Base-by-base conservation (phyloP, 2,797 vertebrate species). In the Anabacerthia variegaticeps region DNA sequence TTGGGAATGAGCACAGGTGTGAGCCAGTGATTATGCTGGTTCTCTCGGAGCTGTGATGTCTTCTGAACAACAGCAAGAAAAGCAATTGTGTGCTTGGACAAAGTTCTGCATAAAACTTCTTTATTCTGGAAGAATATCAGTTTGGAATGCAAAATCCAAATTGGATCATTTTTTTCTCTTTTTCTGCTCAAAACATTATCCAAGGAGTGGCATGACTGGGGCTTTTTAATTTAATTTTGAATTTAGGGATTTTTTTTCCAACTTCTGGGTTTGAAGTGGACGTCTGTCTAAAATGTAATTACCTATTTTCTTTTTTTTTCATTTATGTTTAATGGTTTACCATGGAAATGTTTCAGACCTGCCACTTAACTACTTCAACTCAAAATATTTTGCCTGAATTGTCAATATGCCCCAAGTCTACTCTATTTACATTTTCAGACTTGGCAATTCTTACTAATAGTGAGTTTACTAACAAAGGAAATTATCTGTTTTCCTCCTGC, bases 11-110 rank as follows among this genome's bases (percentile, higher is more conserved):
- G 44, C 21, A 74, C 72, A 63, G 67, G 37, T 51, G 54, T n/a
- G 9, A 94, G 68, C 7, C 49, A 46, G 44, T 55, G 71, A 85
- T 93, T 84, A 27, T 28, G 43, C 48, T 73, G 58, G 13, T 36
- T 91, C 24, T 59, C 36, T 17, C 3, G 30, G 76, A 81, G 63
- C 59, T 87, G 14, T 19, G 76, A 48, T 59, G 65, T 67, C 37
- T 87, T 85, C 67, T 30, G 59, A 84, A 74, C n/a, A 86, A 24
- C 48, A 69, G 48, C 32, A 81, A 67, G 94, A 65, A 95, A 88
- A 61, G 23, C 23, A 84, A 59, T 55, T 74, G 36, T 44, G 24
- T 68, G 44, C n/a, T 65, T 63, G 48, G 28, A 69, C 20, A 46
- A 86, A 81, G 55, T 72, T 91, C 51, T 78, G 55, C 73, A 63